Evolutionary conservation across 2,888 invertebrate genomes (phyloP).

Genomic region (Saturnia japonica): DNA sequence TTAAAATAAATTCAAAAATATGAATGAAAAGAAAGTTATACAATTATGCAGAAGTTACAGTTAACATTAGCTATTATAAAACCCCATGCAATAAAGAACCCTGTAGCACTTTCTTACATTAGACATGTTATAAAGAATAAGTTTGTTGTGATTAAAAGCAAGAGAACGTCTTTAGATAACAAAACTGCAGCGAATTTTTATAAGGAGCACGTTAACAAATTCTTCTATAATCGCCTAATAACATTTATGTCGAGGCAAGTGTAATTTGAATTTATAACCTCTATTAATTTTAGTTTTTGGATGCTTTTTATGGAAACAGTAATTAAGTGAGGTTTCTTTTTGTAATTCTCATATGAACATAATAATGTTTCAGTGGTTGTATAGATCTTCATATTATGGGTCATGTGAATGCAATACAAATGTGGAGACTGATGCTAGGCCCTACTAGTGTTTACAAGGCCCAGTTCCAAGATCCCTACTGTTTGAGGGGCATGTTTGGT

Average conservation of each 20-base stretch:
- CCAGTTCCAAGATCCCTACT: conserved; percentile 88
- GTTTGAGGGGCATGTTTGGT: conserved; percentile 92
- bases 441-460: conserved; percentile 94
- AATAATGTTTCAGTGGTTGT: conserved; percentile 86
- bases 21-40: conserved; percentile 33
- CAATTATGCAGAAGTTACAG: conserved; percentile 78
- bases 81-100: conserved; percentile 91
- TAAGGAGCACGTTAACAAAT: conserved; percentile 89
- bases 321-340: background rate
- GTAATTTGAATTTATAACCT: background rate
- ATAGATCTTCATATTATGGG: conserved; percentile 90
- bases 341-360: background rate
- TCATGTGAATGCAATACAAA: conserved; percentile 86
- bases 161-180: conserved; percentile 82
- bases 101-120: conserved; percentile 86
- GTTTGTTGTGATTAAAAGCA: conserved; percentile 88
- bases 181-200: conserved; percentile 89
- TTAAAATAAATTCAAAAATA: conserved; percentile 25
- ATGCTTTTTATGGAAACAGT: background rate
- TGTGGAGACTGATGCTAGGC: conserved; percentile 93
- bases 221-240: conserved; percentile 90
- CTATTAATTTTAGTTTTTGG: background rate
- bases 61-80: conserved; percentile 93
- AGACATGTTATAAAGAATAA: conserved; percentile 85
- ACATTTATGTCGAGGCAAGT: conserved; percentile 91